These are phyloP conservation scores for Oreochromis spilurus DNA, from an alignment of 2,113 vertebrate species.

Conservation along the genomic window DNA sequence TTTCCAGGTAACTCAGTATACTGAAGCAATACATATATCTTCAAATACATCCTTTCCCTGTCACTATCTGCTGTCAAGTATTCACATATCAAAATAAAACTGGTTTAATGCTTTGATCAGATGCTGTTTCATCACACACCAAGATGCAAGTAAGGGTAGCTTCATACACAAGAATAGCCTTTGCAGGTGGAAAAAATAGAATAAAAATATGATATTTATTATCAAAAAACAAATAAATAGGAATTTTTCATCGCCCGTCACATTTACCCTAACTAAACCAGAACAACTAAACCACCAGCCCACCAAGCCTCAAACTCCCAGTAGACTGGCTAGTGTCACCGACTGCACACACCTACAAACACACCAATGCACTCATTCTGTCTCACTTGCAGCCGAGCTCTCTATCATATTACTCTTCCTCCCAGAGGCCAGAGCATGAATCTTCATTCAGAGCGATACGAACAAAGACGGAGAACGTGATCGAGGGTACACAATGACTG, in stretches of 20 bases:
- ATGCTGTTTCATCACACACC: neutral
- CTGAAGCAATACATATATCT: neutral
- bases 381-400: neutral
- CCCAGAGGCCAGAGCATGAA: slow-evolving; percentile 49
- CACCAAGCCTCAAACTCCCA: neutral
- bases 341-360: slow-evolving; percentile 1
- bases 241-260: neutral
- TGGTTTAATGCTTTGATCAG: neutral
- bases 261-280: neutral
- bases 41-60: neutral
- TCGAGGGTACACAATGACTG: slow-evolving; percentile 36
- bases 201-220: neutral
- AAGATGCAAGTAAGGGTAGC: neutral
- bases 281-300: neutral
- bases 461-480: slow-evolving; percentile 39
- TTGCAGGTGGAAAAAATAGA: neutral
- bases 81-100: neutral
- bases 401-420: slow-evolving; percentile 48
- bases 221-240: neutral
- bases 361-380: neutral
- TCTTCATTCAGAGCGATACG: slow-evolving; percentile 44
- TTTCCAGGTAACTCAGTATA: neutral
- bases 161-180: neutral
- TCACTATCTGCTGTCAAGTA: neutral
- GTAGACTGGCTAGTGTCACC: neutral